phyloP scores from a whole-genome alignment of 2,797 vertebrate genomes.

The Enoplosus armatus region DNA sequence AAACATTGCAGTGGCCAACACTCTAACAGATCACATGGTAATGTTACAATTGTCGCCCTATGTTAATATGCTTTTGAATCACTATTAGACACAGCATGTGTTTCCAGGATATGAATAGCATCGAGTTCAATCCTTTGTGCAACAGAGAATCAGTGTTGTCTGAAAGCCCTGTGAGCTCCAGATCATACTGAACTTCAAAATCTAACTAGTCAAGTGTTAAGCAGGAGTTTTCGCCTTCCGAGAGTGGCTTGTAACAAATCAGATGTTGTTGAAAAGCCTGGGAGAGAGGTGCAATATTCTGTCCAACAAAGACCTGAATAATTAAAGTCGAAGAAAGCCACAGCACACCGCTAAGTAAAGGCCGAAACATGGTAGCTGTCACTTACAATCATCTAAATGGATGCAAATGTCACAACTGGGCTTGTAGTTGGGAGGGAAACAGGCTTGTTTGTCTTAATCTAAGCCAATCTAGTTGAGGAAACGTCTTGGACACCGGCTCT shows the following conservation, averaged over 20 bases:
- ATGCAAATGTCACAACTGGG: conserved; percentile 74
- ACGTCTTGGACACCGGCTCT: conserved; percentile 58
- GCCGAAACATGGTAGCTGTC: conserved; percentile 76
- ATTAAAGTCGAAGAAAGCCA: conserved; percentile 69
- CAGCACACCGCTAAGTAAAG: conserved; percentile 69
- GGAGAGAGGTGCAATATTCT: conserved; percentile 72
- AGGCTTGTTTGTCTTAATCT: conserved; percentile 65
- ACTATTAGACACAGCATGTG: conserved; percentile 1
- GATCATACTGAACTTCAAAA: conserved; percentile 47
- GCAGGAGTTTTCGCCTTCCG: conserved; percentile 38
- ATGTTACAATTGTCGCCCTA: conserved; percentile 20
- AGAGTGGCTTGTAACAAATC: conserved; percentile 66
- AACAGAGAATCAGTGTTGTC: conserved; percentile 16
- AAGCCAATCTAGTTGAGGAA: conserved; percentile 59
- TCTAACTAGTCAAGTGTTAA: conserved; percentile 55
- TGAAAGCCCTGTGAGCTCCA: conserved; percentile 35
- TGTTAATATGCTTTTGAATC: conserved; percentile 27
- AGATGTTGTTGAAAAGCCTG: conserved; percentile 69
- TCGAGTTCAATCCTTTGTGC: conserved; percentile 33
- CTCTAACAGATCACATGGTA: conserved; percentile 13
- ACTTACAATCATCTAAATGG: conserved; percentile 78
- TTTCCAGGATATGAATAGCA: conserved; percentile 39
- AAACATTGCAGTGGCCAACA: conserved; percentile 34
- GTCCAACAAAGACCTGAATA: conserved; percentile 77
- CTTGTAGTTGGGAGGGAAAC: conserved; percentile 58